Conservation (phyloP, 1,140 invertebrate genomes). For the Heliconius hermathena region DNA sequence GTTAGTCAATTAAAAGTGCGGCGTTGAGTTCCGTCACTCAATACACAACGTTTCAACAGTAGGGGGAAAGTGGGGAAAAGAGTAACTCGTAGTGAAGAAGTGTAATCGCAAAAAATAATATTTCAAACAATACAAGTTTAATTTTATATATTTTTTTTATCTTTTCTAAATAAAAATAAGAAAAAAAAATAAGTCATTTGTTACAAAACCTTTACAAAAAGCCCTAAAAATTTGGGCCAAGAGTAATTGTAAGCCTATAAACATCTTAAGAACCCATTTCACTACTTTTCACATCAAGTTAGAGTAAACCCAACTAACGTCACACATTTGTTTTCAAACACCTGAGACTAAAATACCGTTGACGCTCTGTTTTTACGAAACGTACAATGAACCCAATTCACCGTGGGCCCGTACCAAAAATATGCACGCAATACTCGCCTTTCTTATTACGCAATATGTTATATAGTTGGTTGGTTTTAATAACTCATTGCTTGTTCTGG, state of each 20-base stretch:
- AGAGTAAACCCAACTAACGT: not conserved
- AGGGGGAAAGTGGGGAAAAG: too few relatives aligned
- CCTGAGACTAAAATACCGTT: constrained; percentile 29
- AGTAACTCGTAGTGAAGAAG: too few relatives aligned
- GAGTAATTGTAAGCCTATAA: too few relatives aligned
- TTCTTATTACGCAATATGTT: constrained; percentile 19
- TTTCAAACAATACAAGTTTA: too few relatives aligned
- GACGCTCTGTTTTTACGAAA: constrained; percentile 17
- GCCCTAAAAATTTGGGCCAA: not conserved
- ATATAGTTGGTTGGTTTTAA: constrained; percentile 14
- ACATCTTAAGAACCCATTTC: not conserved
- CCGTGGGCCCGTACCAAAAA: not conserved
- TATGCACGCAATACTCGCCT: constrained; percentile 21
- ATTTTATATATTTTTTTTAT: too few relatives aligned
- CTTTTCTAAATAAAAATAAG: not conserved
- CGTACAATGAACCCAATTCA: constrained; percentile 13
- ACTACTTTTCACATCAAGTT: not conserved
- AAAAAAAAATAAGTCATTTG: not conserved
- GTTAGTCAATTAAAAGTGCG: too few relatives aligned
- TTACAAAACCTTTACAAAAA: not conserved
- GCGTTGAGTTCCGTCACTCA: too few relatives aligned
- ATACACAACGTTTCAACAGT: too few relatives aligned
- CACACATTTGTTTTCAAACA: constrained; percentile 19
- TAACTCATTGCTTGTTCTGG: not conserved
- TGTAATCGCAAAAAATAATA: too few relatives aligned